Conservation (phyloP, 2,888 invertebrate species). For the Caradrina clavipalpis region DNA sequence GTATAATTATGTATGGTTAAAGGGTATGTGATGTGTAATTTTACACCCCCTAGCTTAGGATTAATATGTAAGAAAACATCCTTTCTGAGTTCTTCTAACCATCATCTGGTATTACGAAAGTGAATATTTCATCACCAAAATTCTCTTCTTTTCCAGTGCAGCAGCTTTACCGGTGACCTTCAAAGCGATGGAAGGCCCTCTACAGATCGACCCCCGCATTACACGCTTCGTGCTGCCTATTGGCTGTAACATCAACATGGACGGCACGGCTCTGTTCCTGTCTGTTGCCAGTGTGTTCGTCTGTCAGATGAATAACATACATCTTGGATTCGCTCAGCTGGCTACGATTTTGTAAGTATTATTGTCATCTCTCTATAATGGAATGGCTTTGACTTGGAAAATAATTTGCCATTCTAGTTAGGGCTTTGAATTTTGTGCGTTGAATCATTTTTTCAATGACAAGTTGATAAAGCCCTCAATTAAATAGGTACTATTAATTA, state of each 20-base stretch:
- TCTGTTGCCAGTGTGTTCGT: constrained; percentile 97
- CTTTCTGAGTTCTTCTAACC: no score
- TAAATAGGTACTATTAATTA: no score
- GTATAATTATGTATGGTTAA: no score
- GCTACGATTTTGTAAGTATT: constrained; percentile 95
- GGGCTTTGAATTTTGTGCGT: no score
- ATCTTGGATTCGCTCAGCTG: constrained; percentile 95
- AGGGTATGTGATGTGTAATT: no score
- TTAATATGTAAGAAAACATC: no score
- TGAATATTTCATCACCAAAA: background rate
- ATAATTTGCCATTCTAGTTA: no score
- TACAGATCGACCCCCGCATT: constrained; percentile 95
- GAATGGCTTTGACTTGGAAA: no score
- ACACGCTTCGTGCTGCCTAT: constrained; percentile 97
- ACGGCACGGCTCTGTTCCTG: constrained; percentile 97
- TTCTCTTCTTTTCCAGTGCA: constrained; percentile 89
- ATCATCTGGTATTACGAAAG: background rate
- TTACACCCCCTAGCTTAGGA: no score
- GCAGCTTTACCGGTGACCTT: constrained; percentile 97
- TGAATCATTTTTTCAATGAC: no score
- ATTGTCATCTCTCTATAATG: no score
- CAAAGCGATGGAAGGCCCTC: constrained; percentile 95
- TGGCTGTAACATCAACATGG: constrained; percentile 98
- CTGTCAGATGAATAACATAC: constrained; percentile 96
- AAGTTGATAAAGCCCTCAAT: no score